Percentiles rank a stretch among this genome's conserved stretches.
Conservation (phyloP, 2,113 vertebrate species). For the Formicarius rufipectus region DNA sequence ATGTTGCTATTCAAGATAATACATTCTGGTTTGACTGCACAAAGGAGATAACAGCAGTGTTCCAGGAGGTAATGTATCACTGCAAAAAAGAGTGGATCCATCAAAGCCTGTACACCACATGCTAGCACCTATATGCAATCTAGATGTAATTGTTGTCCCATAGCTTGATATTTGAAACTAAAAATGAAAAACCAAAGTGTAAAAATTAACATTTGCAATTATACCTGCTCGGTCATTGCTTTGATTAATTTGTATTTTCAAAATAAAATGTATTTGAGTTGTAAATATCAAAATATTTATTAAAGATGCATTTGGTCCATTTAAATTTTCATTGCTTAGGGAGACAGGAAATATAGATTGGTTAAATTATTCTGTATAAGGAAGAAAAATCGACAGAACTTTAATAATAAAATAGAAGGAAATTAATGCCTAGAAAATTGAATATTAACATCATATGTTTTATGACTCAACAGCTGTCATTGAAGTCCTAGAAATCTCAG, state of each 20-base stretch:
- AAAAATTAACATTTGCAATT: not conserved
- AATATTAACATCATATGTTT: not conserved
- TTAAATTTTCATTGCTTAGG: not conserved
- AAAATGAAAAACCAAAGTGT: not conserved
- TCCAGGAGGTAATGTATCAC: not conserved
- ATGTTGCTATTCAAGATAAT: constrained; percentile 16
- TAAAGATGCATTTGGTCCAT: not conserved
- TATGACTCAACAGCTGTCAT: not conserved
- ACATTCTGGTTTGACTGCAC: constrained; percentile 2
- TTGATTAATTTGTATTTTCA: not conserved
- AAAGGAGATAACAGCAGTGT: not conserved
- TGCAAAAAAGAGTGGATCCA: not conserved
- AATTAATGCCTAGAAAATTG: not conserved
- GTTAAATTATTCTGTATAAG: not conserved
- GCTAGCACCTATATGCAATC: not conserved
- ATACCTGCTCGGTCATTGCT: not conserved
- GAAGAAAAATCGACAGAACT: not conserved
- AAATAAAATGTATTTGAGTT: not conserved
- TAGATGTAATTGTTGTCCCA: not conserved
- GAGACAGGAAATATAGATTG: not conserved
- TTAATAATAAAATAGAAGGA: not conserved
- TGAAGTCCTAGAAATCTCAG: not conserved
- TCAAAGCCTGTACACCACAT: not conserved
- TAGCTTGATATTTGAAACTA: not conserved
- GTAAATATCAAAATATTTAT: not conserved